Base-by-base conservation (phyloP, 1,140 invertebrate species). In the Meloidogyne exigua region DNA sequence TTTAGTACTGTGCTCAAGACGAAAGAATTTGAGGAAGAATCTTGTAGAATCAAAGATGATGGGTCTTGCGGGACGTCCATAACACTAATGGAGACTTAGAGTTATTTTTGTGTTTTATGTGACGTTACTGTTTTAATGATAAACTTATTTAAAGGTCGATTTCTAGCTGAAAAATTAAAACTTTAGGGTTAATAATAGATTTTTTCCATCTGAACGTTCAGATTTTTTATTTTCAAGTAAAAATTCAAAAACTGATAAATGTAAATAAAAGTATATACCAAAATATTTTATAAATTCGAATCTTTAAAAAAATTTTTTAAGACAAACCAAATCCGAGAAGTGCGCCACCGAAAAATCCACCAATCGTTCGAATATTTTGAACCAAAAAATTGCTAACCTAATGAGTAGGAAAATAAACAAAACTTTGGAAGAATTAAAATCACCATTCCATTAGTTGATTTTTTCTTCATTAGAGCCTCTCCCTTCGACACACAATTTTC, bases 1-100 rank as follows among this genome's bases (percentile, higher is more conserved):
- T 71, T 49, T 62, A 71, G 69, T 18, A 71, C 69, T 71, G 36
- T 71, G 18, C 69, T 71, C 69, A 71, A 62, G 10, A 71, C 44
- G 2, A 25, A 62, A 25, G 39, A n/a, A 11, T 25, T 42, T 1
- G 7, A 57, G 13, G 69, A 36, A 23, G 44, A 15, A 3, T 0
- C 5, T 66, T 66, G 65, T 66, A n/a, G 65, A 36, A 67, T 39
- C 9, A 39, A 10, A 39, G 36, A 39, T 10, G 36, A 10, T 32
- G n/a, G n/a, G n/a, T n/a, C n/a, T n/a, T n/a, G n/a, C n/a, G n/a
- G n/a, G n/a, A n/a, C n/a, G n/a, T n/a, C n/a, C n/a, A n/a, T n/a
- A n/a, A n/a, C n/a, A n/a, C n/a, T n/a, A n/a, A n/a, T n/a, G n/a
- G n/a, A n/a, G n/a, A n/a, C n/a, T n/a, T n/a, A n/a, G n/a, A n/a